phyloP scores from a whole-genome alignment of 1,140 invertebrate genomes.

The Grapholita molesta region DNA sequence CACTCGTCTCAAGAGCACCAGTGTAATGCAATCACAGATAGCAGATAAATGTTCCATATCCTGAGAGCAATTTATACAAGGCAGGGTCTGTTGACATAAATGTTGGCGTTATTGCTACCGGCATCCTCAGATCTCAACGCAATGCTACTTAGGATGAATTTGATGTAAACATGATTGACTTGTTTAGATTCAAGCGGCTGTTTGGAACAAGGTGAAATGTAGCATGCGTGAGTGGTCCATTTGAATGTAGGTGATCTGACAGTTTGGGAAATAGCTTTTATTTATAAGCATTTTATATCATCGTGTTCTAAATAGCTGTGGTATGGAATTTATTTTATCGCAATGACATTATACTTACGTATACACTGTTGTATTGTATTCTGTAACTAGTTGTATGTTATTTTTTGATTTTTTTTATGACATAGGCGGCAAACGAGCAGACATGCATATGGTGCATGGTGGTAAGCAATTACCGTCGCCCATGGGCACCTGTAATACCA shows the following conservation, averaged over 20 bases:
- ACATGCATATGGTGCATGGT: too few relatives aligned
- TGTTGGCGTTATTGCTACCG: neutral
- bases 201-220: neutral
- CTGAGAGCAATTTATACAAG: neutral
- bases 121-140: neutral
- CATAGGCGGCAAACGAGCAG: too few relatives aligned
- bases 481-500: too few relatives aligned
- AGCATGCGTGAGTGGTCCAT: neutral
- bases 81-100: neutral
- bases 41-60: neutral
- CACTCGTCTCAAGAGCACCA: neutral
- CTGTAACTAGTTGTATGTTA: too few relatives aligned
- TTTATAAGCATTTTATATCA: too few relatives aligned
- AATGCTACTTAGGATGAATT: neutral
- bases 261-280: too few relatives aligned
- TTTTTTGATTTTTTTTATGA: too few relatives aligned
- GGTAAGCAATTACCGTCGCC: too few relatives aligned
- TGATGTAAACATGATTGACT: conserved; percentile 9
- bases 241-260: neutral
- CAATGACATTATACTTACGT: too few relatives aligned
- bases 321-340: neutral
- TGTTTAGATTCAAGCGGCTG: neutral
- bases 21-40: neutral
- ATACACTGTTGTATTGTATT: too few relatives aligned
- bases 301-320: neutral